Base-by-base conservation (phyloP, 1,140 invertebrate genomes). In the Drosophila parabipectinata region DNA sequence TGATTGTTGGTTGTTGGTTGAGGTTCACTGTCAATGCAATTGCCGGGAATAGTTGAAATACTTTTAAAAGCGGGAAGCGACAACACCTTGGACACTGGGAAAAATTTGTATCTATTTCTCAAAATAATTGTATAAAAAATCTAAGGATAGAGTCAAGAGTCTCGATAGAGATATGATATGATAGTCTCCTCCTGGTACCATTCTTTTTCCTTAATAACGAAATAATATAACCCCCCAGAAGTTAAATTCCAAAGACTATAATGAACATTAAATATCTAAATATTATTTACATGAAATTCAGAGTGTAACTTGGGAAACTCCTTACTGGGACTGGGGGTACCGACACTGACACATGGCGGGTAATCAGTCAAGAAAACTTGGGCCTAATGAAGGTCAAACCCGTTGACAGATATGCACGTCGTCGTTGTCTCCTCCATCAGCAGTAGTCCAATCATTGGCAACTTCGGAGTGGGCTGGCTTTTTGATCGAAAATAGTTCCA, bases 351-450 rank as follows among this genome's bases (percentile, higher is more conserved):
- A 52, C 34, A 58, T 50, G 61, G 34, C 34, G 24, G 62, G 78
- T 76, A 72, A 72, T 76, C 72, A 80, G 28, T 56, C 51, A 47
- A 77, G 68, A 73, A 37, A 37, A 37, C 9, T 55, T 61, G 39
- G 48, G 56, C 64, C 54, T 55, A 66, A 69, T 76, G 79, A 83
- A 83, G 79, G 79, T 83, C 79, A 72, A 72, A 75, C 57, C 57
- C 56, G 71, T 63, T 83, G 79, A 82, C 79, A 71, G 80, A 73
- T 61, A 63, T 61, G 30, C 54, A 37, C 44, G 30, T 30, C 10
- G 41, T 26, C 47, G 14, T 52, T 12, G 15, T 57, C 54, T 24
- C 15, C 18, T 8, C 21, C 59, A 37, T 30, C 50, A 47, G 18
- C 50, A 34, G 30, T 12, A 24, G 28, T 8, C 32, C 63, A 69